Percentiles rank a stretch among this genome's conserved stretches.
These are phyloP conservation scores for Limnephilus lunatus DNA, from an alignment of 2,888 invertebrate species.

Conservation along the genomic window DNA sequence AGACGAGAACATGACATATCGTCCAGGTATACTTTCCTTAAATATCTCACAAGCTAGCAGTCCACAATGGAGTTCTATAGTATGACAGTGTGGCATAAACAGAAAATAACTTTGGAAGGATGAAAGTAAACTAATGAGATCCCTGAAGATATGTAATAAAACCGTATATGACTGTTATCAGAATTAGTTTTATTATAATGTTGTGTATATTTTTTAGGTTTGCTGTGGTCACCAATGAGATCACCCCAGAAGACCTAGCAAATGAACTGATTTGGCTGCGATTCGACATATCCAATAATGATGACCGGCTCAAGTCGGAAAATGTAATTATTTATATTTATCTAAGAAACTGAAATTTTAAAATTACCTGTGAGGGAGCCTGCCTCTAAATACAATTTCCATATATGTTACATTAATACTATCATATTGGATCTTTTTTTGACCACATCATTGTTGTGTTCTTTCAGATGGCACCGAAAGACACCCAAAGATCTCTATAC, in stretches of 20 bases:
- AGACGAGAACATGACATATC: conserved; percentile 63
- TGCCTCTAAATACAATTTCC: not conserved
- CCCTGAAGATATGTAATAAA: not conserved
- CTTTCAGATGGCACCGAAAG: conserved; percentile 50
- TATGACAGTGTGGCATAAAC: not conserved
- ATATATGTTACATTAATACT: not conserved
- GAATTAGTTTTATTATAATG: not conserved
- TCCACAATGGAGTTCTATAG: not conserved
- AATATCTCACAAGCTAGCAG: not conserved
- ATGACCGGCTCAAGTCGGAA: conserved; percentile 20
- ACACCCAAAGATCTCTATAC: conserved; percentile 56
- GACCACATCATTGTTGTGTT: not conserved
- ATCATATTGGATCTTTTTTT: too few species aligned
- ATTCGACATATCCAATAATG: conserved; percentile 69
- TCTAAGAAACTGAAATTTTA: not conserved
- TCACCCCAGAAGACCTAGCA: conserved; percentile 75
- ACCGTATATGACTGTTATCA: not conserved
- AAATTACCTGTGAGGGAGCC: too few species aligned
- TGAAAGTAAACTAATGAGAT: not conserved
- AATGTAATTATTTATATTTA: conserved; percentile 26
- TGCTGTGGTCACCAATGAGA: conserved; percentile 72
- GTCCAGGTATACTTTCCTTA: not conserved
- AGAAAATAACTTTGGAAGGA: not conserved
- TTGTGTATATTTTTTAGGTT: conserved; percentile 42
- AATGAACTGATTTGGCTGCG: conserved; percentile 75